Percentiles rank a stretch among this genome's conserved stretches.
These are phyloP conservation scores for Eupithecia exiguata DNA, from an alignment of 2,888 invertebrate genomes.

Conservation along the genomic window DNA sequence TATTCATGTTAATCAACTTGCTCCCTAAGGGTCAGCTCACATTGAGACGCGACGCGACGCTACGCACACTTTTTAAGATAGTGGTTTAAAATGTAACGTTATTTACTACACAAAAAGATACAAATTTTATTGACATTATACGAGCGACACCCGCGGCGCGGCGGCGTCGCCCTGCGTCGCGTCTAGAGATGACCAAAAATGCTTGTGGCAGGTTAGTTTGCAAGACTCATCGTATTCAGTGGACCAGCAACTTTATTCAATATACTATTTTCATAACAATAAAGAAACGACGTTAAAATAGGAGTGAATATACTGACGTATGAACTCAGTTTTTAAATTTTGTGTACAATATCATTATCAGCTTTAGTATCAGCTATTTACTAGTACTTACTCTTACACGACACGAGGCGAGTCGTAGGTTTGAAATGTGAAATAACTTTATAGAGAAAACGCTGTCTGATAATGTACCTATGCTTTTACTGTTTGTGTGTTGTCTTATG, in stretches of 20 bases:
- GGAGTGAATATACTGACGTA: not conserved
- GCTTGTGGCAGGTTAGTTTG: not conserved
- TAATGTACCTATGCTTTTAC: not conserved
- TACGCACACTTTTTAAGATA: too few relatives aligned
- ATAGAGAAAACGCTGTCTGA: not conserved
- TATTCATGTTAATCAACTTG: too few relatives aligned
- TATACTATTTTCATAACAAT: too few relatives aligned
- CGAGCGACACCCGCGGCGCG: too few relatives aligned
- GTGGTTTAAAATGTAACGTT: too few relatives aligned
- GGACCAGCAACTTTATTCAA: not conserved
- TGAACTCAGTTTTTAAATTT: not conserved
- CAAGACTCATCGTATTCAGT: not conserved
- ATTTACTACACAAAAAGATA: too few relatives aligned
- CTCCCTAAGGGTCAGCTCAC: too few relatives aligned
- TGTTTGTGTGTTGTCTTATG: not conserved
- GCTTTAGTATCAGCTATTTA: not conserved
- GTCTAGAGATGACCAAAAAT: too few relatives aligned
- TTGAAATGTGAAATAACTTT: not conserved
- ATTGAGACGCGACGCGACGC: too few relatives aligned
- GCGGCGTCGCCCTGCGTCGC: too few relatives aligned
- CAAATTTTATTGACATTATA: too few relatives aligned
- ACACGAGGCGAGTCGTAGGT: not conserved
- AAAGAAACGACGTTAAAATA: not conserved
- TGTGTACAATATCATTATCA: not conserved
- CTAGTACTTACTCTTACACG: too few relatives aligned